phyloP scores from a whole-genome alignment of 2,888 invertebrate species.

The Graphium colonna region DNA sequence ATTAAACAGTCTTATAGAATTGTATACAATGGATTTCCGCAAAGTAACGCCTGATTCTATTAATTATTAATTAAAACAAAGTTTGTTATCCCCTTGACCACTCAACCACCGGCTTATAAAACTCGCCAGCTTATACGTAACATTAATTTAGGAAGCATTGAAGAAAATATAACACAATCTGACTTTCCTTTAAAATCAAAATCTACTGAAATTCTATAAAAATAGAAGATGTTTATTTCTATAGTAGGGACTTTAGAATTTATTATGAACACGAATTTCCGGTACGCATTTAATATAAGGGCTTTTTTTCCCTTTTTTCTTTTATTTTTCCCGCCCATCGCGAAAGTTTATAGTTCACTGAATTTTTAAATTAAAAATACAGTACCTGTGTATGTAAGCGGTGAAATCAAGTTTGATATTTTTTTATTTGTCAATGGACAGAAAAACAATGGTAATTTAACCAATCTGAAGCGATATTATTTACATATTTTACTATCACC shows the following conservation, averaged over 20 bases:
- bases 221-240: background rate
- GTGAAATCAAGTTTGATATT: background rate
- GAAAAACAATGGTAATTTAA: background rate
- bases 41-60: too few species aligned
- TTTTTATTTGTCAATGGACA: background rate
- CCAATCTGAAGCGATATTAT: background rate
- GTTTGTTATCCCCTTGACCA: too few species aligned
- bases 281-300: background rate
- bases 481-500: background rate
- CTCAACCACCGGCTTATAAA: too few species aligned
- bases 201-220: too few species aligned
- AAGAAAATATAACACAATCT: background rate
- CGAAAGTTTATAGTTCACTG: constrained; percentile 1
- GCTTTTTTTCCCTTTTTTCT: constrained; percentile 6
- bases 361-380: background rate
- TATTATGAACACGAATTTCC: background rate
- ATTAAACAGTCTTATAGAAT: too few species aligned
- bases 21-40: too few species aligned
- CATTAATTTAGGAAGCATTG: too few species aligned
- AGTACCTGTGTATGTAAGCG: background rate
- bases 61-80: too few species aligned
- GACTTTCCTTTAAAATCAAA: too few species aligned
- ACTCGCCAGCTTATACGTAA: too few species aligned
- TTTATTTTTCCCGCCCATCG: constrained; percentile 3
- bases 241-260: background rate